These are phyloP conservation scores for Dryomyza anilis DNA, from an alignment of 2,888 invertebrate species.

Conservation along the genomic window DNA sequence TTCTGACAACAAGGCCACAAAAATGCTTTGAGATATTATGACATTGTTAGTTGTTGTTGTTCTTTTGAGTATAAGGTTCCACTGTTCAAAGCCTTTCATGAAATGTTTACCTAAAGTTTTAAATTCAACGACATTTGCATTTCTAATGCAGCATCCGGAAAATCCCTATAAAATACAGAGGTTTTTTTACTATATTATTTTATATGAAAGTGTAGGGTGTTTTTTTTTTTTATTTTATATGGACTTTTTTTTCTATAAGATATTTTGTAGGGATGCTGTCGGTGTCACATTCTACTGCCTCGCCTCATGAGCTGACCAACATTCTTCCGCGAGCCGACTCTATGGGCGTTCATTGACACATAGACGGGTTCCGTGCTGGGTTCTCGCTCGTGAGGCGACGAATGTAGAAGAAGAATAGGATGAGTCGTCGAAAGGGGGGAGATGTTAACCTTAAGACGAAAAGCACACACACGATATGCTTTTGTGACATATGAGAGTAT, in stretches of 20 bases:
- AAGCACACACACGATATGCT: slow-evolving; percentile 53
- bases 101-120: slow-evolving; percentile 52
- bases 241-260: slow-evolving; percentile 12
- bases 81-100: neutral
- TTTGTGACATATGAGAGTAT: slow-evolving; percentile 57
- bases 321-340: slow-evolving; percentile 15
- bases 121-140: slow-evolving; percentile 54
- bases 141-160: slow-evolving; percentile 57
- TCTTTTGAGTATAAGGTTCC: neutral
- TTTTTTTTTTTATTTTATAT: slow-evolving; percentile 30
- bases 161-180: slow-evolving; percentile 35
- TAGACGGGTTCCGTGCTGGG: slow-evolving; percentile 25
- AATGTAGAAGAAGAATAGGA: slow-evolving; percentile 2
- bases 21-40: neutral
- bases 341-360: slow-evolving; percentile 40
- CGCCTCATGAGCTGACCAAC: slow-evolving; percentile 10
- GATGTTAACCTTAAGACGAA: slow-evolving; percentile 51
- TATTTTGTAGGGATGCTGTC: slow-evolving; percentile 35
- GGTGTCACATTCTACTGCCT: slow-evolving; percentile 51
- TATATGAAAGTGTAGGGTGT: slow-evolving; percentile 13
- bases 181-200: slow-evolving; percentile 16
- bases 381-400: neutral
- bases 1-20: slow-evolving; percentile 12
- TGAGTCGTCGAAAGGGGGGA: too few species aligned
- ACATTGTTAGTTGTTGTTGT: neutral